phyloP scores from a whole-genome alignment of 2,113 vertebrate genomes.

The Sterrhoptilus dennistouni region DNA sequence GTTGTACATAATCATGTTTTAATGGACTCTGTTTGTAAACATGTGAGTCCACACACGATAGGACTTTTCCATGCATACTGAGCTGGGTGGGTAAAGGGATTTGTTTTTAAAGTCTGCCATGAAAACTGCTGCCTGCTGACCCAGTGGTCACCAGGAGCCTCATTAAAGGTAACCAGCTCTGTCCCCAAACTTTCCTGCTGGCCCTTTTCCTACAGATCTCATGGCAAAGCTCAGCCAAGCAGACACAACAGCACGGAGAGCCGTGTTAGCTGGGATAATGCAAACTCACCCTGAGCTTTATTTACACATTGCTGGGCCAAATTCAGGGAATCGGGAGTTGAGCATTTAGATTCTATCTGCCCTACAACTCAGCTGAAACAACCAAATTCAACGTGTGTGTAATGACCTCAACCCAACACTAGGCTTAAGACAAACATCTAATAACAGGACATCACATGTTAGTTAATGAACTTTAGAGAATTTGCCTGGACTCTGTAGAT shows the following conservation, averaged over 20 bases:
- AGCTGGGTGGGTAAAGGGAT: background rate
- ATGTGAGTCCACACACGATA: background rate
- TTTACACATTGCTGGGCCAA: background rate
- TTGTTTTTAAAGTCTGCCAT: background rate
- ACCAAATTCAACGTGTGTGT: background rate
- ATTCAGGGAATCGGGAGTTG: background rate
- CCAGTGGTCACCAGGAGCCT: background rate
- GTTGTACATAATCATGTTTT: background rate
- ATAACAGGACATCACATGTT: background rate
- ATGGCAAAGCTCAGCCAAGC: background rate
- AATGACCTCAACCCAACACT: background rate
- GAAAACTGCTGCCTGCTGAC: background rate
- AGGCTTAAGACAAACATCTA: background rate
- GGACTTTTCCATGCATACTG: background rate
- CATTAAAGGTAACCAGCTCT: background rate
- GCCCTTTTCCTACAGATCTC: background rate
- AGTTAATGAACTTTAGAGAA: background rate
- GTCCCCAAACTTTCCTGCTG: background rate
- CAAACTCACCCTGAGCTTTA: background rate
- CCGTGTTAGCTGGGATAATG: accelerated
- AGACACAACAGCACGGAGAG: background rate
- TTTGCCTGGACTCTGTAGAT: background rate
- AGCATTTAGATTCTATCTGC: background rate
- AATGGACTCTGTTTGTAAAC: slow-evolving; percentile 18
- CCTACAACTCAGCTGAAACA: background rate